These are phyloP conservation scores for Spongilla lacustris DNA, from an alignment of 37 sponge, comb jelly and placozoan genomes.

Conservation along the genomic window DNA sequence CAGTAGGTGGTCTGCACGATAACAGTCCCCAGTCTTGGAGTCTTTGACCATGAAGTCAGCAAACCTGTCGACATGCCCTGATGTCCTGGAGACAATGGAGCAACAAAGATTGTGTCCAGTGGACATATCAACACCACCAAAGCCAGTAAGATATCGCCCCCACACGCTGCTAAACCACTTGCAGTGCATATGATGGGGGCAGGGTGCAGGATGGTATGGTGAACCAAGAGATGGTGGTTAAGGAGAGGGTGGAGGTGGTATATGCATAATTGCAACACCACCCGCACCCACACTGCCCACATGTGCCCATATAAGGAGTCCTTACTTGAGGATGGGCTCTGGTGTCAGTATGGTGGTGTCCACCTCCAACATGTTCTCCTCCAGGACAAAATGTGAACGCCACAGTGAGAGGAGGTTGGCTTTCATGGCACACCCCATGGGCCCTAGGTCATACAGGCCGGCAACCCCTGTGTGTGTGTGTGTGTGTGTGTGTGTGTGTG, in stretches of 20 bases:
- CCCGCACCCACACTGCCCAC: too few relatives aligned
- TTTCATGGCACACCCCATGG: constrained; percentile 97
- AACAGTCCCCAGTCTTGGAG: constrained; percentile 88
- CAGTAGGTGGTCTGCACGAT: constrained; percentile 95
- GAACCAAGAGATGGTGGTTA: too few relatives aligned
- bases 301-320: not conserved
- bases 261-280: too few relatives aligned
- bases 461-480: constrained; percentile 69
- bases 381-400: constrained; percentile 94
- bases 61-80: constrained; percentile 95
- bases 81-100: constrained; percentile 64
- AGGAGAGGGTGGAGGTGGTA: too few relatives aligned
- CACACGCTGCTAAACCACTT: too few relatives aligned
- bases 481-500: not conserved
- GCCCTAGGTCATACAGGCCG: constrained; percentile 96
- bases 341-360: constrained; percentile 90
- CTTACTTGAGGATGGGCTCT: constrained; percentile 80
- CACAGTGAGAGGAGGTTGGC: constrained; percentile 84
- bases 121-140: too few relatives aligned
- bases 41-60: constrained; percentile 98
- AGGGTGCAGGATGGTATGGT: too few relatives aligned
- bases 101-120: too few relatives aligned
- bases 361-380: constrained; percentile 92
- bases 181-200: too few relatives aligned
- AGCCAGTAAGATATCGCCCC: too few relatives aligned